These are phyloP conservation scores for Cryptus viduatorius DNA, from an alignment of 2,888 invertebrate species.

Conservation along the genomic window DNA sequence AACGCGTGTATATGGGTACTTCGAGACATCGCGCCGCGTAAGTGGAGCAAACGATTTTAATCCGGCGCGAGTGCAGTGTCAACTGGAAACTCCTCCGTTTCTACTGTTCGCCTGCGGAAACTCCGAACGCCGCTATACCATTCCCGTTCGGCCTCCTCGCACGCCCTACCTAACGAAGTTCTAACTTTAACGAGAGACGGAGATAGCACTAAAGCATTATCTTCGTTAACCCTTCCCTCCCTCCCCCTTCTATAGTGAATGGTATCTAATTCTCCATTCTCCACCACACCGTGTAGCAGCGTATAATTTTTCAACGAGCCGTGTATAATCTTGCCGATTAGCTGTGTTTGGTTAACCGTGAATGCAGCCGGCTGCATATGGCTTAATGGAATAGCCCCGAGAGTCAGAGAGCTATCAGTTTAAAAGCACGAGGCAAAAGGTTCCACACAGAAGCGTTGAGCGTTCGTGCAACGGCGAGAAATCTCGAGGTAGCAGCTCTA, in stretches of 20 bases:
- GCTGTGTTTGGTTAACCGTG: conserved; percentile 40
- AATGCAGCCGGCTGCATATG: conserved; percentile 22
- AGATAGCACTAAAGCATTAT: conserved; percentile 10
- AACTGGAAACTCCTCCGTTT: conserved; percentile 54
- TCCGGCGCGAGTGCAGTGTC: conserved; percentile 54
- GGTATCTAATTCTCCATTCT: conserved; percentile 47
- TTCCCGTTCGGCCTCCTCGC: background rate
- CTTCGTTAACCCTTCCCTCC: background rate
- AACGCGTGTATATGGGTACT: conserved; percentile 53
- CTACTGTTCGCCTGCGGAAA: conserved; percentile 22
- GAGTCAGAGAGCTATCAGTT: conserved; percentile 29
- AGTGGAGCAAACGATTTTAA: conserved; percentile 62
- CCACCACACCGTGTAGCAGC: conserved; percentile 12
- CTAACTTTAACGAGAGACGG: conserved; percentile 43
- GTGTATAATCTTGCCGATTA: conserved; percentile 64
- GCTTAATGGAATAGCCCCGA: conserved; percentile 38
- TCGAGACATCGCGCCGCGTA: conserved; percentile 35
- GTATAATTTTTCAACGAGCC: conserved; percentile 63
- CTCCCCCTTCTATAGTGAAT: conserved; percentile 2
- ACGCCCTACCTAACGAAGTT: conserved; percentile 38
- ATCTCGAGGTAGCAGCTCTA: conserved; percentile 36
- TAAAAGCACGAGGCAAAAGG: conserved; percentile 6
- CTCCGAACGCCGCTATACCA: background rate
- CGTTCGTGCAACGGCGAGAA: conserved; percentile 4
- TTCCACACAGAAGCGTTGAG: background rate